Evolutionary conservation across 30 jellyfish, hydroid and myxozoan species (phyloP).

Genomic region (Chrysaora quinquecirrha): DNA sequence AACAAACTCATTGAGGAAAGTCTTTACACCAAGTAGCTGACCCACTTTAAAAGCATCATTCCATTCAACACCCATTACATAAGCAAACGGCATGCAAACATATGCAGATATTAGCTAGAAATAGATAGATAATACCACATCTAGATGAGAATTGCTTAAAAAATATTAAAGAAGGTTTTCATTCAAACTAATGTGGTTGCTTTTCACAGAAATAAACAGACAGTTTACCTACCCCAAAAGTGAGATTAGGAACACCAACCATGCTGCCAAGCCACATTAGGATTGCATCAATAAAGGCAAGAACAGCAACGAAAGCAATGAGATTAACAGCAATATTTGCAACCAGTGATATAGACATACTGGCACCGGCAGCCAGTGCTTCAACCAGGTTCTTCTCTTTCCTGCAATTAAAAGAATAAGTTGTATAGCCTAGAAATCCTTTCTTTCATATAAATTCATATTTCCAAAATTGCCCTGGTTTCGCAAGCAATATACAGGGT

Average conservation of each 20-base stretch:
- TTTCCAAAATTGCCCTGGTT: too few species aligned
- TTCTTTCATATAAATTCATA: too few species aligned
- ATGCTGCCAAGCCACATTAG: conserved; percentile 68
- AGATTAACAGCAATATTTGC: conserved; percentile 85
- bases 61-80: conserved; percentile 88
- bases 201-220: too few species aligned
- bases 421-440: too few species aligned
- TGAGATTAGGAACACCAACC: conserved; percentile 54
- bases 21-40: conserved; percentile 71
- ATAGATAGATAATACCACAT: too few species aligned
- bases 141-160: too few species aligned
- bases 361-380: conserved; percentile 85
- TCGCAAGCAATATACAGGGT: too few species aligned
- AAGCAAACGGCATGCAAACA: conserved; percentile 81
- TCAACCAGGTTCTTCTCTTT: conserved; percentile 64
- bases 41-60: conserved; percentile 81
- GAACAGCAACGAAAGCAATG: conserved; percentile 75
- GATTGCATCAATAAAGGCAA: conserved; percentile 62
- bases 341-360: conserved; percentile 76
- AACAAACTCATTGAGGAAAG: conserved; percentile 74
- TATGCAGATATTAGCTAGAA: conserved; percentile 63
- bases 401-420: conserved; percentile 34
- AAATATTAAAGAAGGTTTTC: too few species aligned
- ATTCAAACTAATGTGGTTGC: too few species aligned
- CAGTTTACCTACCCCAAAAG: conserved; percentile 66